phyloP scores from a whole-genome alignment of 2,797 vertebrate genomes.

The Leucoraja ocellata region DNA sequence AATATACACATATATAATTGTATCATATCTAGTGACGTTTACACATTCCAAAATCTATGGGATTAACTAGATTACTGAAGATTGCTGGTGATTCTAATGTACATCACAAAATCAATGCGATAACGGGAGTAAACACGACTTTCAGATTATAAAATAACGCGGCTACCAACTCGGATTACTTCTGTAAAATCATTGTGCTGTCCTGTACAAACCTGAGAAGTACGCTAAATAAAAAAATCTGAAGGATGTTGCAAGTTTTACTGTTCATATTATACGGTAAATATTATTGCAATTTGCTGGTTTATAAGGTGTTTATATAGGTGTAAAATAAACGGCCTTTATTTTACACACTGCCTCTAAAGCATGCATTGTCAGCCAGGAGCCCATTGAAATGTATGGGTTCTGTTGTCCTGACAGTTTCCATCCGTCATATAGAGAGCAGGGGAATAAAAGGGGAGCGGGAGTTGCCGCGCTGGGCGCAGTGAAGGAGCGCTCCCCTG shows the following conservation, averaged over 20 bases:
- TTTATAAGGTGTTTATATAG: not conserved
- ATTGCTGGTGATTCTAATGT: not conserved
- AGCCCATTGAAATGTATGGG: not conserved
- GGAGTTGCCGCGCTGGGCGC: slow-evolving; percentile 40
- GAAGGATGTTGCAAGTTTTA: too few species aligned
- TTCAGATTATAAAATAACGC: not conserved
- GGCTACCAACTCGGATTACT: not conserved
- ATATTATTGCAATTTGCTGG: not conserved
- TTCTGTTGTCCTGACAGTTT: not conserved
- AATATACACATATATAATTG: not conserved
- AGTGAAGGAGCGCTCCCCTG: slow-evolving; percentile 39
- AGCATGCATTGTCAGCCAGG: not conserved
- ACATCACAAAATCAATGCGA: not conserved
- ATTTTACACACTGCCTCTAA: not conserved
- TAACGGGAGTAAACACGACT: too few species aligned
- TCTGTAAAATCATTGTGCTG: not conserved
- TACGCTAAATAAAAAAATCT: not conserved
- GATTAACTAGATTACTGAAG: not conserved
- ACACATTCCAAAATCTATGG: not conserved
- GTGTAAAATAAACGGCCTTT: not conserved
- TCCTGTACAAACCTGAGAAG: not conserved
- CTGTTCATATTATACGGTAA: not conserved
- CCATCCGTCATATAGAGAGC: too few species aligned
- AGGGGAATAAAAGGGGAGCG: slow-evolving; percentile 16
- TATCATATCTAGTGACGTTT: not conserved